A percentile compares a stretch with the other conserved stretches of the same genome.
Conservation (phyloP, 1,140 invertebrate species). For the Papilio polyxenes region DNA sequence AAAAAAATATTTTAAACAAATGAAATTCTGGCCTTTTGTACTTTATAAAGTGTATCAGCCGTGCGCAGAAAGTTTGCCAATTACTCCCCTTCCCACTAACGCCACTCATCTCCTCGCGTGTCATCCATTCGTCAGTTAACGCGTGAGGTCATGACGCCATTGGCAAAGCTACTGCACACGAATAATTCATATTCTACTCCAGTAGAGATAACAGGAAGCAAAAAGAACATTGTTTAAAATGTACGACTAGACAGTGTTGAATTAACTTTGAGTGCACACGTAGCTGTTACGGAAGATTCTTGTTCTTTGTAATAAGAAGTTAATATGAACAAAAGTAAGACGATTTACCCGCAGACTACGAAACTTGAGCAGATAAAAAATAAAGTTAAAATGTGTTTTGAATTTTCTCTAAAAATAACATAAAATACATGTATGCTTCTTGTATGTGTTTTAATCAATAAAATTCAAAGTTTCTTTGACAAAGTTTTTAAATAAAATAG, state of each 20-base stretch:
- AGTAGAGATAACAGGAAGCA: neutral
- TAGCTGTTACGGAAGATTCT: neutral
- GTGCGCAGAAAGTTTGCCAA: too few relatives aligned
- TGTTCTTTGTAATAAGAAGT: neutral
- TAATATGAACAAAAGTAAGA: neutral
- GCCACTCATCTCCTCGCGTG: too few relatives aligned
- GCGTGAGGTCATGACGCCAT: too few relatives aligned
- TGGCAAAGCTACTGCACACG: too few relatives aligned
- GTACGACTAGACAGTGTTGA: neutral
- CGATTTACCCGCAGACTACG: neutral
- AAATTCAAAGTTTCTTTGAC: too few relatives aligned
- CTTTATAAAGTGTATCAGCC: too few relatives aligned
- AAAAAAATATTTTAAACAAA: too few relatives aligned
- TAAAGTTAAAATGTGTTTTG: neutral
- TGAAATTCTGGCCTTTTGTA: too few relatives aligned
- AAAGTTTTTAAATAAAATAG: too few relatives aligned
- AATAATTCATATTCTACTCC: neutral
- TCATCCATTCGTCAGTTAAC: too few relatives aligned
- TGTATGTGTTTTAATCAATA: too few relatives aligned
- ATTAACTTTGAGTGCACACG: slow-evolving; percentile 22
- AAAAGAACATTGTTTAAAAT: neutral
- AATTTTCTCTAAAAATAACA: neutral
- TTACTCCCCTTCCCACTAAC: too few relatives aligned
- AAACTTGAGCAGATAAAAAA: neutral
- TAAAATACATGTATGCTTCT: neutral